A percentile compares a stretch with the other conserved stretches of the same genome.
Evolutionary conservation across 2,888 invertebrate genomes (phyloP).

Genomic region (Tenthredo mesomela): DNA sequence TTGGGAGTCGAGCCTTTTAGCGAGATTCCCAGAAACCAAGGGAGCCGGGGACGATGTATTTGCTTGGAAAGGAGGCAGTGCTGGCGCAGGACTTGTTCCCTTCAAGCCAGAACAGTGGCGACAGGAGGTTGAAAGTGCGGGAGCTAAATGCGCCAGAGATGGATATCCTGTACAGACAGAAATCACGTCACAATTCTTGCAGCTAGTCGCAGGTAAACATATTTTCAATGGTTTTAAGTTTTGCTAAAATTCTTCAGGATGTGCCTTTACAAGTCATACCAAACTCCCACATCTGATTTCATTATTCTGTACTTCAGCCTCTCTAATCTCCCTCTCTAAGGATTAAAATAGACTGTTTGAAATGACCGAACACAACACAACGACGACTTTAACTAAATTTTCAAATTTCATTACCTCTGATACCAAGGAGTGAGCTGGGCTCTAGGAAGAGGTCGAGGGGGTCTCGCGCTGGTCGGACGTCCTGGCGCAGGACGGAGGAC

Average conservation of each 20-base stretch:
- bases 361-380: background rate
- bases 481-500: slow-evolving; percentile 74
- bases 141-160: slow-evolving; percentile 70
- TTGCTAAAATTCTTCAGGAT: background rate
- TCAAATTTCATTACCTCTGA: background rate
- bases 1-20: slow-evolving; percentile 67
- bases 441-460: slow-evolving; percentile 69
- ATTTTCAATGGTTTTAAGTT: background rate
- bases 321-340: background rate
- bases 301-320: background rate
- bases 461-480: slow-evolving; percentile 71
- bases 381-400: background rate
- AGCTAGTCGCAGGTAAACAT: slow-evolving; percentile 66
- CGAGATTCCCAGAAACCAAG: slow-evolving; percentile 60
- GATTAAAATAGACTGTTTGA: background rate
- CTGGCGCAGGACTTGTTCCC: slow-evolving; percentile 61
- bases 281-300: background rate
- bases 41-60: slow-evolving; percentile 65
- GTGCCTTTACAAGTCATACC: background rate
- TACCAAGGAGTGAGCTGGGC: slow-evolving; percentile 71
- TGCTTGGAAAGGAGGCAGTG: slow-evolving; percentile 67
- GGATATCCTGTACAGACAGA: slow-evolving; percentile 71
- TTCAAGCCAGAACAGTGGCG: slow-evolving; percentile 70
- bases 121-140: slow-evolving; percentile 69
- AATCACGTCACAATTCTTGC: slow-evolving; percentile 70